phyloP scores from a whole-genome alignment of 2,888 invertebrate species.

The Proisotoma minuta region DNA sequence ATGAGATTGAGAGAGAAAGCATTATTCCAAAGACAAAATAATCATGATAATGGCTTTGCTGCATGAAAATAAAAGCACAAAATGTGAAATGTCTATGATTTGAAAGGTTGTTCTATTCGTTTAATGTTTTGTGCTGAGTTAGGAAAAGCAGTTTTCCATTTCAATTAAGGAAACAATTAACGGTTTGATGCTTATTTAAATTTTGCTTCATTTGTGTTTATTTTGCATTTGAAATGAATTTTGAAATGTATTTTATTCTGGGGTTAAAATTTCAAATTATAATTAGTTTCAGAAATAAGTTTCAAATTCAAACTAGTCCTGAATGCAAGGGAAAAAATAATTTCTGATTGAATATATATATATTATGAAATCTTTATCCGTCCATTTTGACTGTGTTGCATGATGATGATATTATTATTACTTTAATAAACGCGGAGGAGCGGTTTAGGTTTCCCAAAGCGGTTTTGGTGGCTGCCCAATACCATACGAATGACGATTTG shows the following conservation, averaged over 20 bases:
- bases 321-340: too few species aligned
- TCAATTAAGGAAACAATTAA: conserved; percentile 11
- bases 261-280: too few species aligned
- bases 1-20: too few species aligned
- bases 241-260: too few species aligned
- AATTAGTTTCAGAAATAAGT: too few species aligned
- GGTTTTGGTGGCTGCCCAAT: conserved; percentile 43
- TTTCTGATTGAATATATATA: background rate
- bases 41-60: conserved; percentile 3
- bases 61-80: background rate
- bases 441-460: conserved; percentile 40
- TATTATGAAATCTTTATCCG: background rate
- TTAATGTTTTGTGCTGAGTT: background rate
- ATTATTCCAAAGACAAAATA: background rate
- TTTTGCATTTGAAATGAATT: too few species aligned
- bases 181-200: conserved; percentile 9
- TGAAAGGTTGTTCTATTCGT: background rate
- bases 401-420: conserved; percentile 6
- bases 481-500: conserved; percentile 35
- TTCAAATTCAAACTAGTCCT: too few species aligned
- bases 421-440: conserved; percentile 7
- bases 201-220: conserved; percentile 4
- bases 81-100: background rate
- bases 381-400: background rate
- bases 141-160: conserved; percentile 6